A percentile compares a stretch with the other conserved stretches of the same genome.
phyloP scores from a whole-genome alignment of 2,888 invertebrate genomes.

The Heliconius cydno region DNA sequence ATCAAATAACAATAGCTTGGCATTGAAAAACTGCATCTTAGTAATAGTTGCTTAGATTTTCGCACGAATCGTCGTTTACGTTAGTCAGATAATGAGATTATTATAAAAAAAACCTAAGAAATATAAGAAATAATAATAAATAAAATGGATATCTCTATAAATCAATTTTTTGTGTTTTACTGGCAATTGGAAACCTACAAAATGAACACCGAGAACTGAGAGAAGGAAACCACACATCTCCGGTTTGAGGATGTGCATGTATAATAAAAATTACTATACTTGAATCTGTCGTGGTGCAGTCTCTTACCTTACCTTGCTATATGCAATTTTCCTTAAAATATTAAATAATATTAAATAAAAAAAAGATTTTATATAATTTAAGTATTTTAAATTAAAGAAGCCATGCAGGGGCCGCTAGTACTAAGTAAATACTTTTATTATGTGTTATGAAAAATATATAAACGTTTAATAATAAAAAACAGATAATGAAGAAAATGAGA shows the following conservation, averaged over 20 bases:
- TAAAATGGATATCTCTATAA: neutral
- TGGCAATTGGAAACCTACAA: constrained; percentile 3
- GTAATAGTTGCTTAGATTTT: constrained; percentile 47
- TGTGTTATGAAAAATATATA: no score
- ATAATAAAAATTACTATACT: constrained; percentile 2
- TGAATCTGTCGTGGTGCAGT: neutral
- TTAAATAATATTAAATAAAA: no score
- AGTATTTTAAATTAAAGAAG: no score
- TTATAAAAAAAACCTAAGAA: neutral
- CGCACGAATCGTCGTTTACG: constrained; percentile 44
- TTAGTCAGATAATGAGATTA: neutral
- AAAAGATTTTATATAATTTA: no score
- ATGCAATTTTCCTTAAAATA: no score
- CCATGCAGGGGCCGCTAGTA: no score
- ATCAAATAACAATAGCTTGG: constrained; percentile 65
- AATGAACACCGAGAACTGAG: no score
- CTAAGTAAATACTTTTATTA: no score
- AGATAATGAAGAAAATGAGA: no score
- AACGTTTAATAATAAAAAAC: no score
- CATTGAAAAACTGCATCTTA: constrained; percentile 68
- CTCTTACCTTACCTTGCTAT: no score
- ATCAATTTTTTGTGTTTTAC: neutral
- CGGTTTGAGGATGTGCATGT: neutral
- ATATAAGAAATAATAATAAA: neutral
- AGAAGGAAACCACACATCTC: constrained; percentile 12